These are phyloP conservation scores for Napeogenes inachia DNA, from an alignment of 2,888 invertebrate genomes.

Conservation along the genomic window DNA sequence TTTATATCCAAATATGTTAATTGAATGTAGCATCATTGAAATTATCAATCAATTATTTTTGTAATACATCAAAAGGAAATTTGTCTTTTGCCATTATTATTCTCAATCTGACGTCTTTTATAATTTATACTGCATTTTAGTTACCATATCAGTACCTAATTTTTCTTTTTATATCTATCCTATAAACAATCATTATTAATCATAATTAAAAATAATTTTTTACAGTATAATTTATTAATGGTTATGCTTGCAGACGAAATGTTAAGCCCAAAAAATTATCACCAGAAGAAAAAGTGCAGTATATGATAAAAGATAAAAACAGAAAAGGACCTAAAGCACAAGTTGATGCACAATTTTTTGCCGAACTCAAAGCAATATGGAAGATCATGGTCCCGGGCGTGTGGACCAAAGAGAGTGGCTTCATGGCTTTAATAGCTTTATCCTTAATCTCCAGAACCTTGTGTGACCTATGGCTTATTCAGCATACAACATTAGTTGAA, in stretches of 20 bases:
- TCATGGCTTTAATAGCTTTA: conserved; percentile 84
- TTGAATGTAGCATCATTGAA: too few species aligned
- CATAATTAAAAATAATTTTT: neutral
- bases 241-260: conserved; percentile 35
- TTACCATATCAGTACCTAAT: too few species aligned
- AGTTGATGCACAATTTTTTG: conserved; percentile 85
- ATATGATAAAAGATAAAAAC: conserved; percentile 85
- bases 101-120: too few species aligned
- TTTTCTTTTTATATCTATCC: too few species aligned
- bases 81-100: too few species aligned
- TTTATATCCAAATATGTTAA: too few species aligned
- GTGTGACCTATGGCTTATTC: conserved; percentile 98
- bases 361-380: conserved; percentile 82
- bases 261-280: conserved; percentile 44
- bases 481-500: conserved; percentile 95
- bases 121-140: too few species aligned
- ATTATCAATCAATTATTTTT: too few species aligned
- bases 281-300: conserved; percentile 85
- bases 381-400: conserved; percentile 88
- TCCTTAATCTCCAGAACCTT: conserved; percentile 92
- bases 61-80: too few species aligned
- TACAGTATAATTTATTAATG: too few species aligned
- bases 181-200: neutral
- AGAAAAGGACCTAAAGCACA: conserved; percentile 82
- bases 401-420: conserved; percentile 85